These are phyloP conservation scores for Notoglanidium macrostoma DNA, from an alignment of 2,797 vertebrate species.

Conservation along the genomic window DNA sequence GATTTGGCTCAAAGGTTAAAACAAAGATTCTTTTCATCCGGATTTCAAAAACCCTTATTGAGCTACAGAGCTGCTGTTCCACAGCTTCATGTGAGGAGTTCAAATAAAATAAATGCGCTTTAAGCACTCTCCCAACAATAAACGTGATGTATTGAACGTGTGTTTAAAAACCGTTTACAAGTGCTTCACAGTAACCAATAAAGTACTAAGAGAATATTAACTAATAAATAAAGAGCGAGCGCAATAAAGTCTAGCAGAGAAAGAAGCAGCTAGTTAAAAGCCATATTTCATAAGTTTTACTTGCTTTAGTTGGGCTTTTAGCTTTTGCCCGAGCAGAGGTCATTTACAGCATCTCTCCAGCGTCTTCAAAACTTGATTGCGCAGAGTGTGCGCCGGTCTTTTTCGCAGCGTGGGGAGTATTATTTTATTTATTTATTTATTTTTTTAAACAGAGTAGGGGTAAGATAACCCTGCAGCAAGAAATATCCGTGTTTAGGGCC, in stretches of 20 bases:
- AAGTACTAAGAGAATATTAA: slow-evolving; percentile 14
- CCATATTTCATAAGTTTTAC: slow-evolving; percentile 4
- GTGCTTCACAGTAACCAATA: neutral
- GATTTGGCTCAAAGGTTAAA: neutral
- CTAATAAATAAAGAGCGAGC: slow-evolving; percentile 21
- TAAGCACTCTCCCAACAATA: neutral
- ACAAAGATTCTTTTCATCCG: neutral
- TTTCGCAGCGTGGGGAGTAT: neutral
- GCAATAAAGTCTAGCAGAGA: neutral
- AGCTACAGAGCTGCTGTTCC: neutral
- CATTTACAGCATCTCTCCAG: neutral
- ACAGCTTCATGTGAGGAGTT: neutral
- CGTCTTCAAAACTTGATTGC: neutral
- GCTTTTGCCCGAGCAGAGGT: neutral
- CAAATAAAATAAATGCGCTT: neutral
- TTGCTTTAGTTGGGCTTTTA: neutral
- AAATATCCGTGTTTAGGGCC: neutral
- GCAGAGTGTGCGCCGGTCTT: neutral
- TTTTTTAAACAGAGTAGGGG: neutral
- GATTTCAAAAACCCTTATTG: too few relatives aligned
- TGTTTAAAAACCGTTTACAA: slow-evolving; percentile 6
- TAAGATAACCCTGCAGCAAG: neutral
- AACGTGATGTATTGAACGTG: neutral
- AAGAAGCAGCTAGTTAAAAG: slow-evolving; percentile 3
- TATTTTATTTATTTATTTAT: neutral